Evolutionary conservation across 2,888 invertebrate species (phyloP).

Genomic region (Lamellibrachia columna): DNA sequence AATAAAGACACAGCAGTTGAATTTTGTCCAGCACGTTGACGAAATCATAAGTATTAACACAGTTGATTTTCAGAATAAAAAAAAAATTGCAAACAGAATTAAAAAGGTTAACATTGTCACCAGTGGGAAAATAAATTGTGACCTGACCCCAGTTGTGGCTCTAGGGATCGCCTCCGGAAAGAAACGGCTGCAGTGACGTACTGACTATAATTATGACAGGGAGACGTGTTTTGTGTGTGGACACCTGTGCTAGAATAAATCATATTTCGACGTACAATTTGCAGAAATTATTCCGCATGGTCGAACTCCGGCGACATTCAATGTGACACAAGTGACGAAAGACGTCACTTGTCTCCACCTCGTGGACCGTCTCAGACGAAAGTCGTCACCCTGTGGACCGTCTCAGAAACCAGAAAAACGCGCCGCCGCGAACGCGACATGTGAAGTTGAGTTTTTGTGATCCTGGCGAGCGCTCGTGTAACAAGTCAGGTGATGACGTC

Average conservation of each 20-base stretch:
- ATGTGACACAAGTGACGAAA: slow-evolving; percentile 8
- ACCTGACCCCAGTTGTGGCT: background rate
- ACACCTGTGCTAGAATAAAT: background rate
- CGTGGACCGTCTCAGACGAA: background rate
- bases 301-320: background rate
- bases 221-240: background rate
- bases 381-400: background rate
- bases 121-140: background rate
- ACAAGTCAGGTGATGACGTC: background rate
- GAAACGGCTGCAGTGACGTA: background rate
- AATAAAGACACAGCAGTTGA: too few species aligned
- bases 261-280: slow-evolving; percentile 16
- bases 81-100: too few species aligned
- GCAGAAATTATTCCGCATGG: slow-evolving; percentile 12
- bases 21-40: too few species aligned
- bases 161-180: background rate
- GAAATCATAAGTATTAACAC: too few species aligned
- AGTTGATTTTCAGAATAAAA: too few species aligned
- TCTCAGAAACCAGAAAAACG: background rate
- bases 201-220: background rate
- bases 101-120: background rate
- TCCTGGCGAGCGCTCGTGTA: background rate
- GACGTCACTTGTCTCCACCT: background rate
- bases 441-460: background rate
- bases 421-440: background rate